Conservation (phyloP, 2,888 invertebrate species). For the Molanna angustata region DNA sequence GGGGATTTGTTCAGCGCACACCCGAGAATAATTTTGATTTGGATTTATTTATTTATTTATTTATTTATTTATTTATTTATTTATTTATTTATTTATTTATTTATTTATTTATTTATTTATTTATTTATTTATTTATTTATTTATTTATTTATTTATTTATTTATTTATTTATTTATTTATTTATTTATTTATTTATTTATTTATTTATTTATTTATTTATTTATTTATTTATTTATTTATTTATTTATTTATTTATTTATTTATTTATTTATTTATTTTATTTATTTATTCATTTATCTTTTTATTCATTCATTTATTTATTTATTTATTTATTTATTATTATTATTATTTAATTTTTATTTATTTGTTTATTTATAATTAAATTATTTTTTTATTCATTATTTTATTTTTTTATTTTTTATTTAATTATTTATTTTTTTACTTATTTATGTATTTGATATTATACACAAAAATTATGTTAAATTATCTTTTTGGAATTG, state of each 20-base stretch:
- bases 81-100: neutral
- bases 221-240: neutral
- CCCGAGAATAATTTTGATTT: too few relatives aligned
- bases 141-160: neutral
- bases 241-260: neutral
- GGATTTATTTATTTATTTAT: neutral
- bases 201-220: neutral
- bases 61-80: neutral
- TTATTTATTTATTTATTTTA: neutral
- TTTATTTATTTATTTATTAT: too few relatives aligned
- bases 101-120: neutral
- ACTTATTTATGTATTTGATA: neutral
- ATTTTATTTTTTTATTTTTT: neutral
- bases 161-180: neutral
- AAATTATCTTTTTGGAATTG: too few relatives aligned
- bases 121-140: neutral
- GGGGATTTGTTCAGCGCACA: too few relatives aligned
- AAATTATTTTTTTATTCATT: too few relatives aligned
- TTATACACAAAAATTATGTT: too few relatives aligned
- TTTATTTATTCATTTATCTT: too few relatives aligned
- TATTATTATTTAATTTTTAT: too few relatives aligned
- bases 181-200: neutral
- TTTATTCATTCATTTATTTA: too few relatives aligned
- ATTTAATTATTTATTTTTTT: neutral
- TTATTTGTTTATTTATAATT: neutral